Evolutionary conservation across 2,113 vertebrate genomes (phyloP).

Genomic region (Oplegnathus fasciatus): DNA sequence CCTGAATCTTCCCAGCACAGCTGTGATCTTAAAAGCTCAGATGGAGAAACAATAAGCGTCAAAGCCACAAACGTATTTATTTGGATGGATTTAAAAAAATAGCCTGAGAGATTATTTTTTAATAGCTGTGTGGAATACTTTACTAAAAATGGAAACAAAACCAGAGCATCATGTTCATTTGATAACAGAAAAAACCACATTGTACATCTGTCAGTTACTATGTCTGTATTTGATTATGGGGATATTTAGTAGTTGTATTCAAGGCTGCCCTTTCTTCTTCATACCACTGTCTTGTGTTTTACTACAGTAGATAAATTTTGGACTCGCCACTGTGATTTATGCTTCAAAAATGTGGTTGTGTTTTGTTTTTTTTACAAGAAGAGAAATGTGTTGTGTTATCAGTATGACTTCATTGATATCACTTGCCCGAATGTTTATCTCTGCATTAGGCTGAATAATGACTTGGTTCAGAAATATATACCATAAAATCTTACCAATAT

Average conservation of each 20-base stretch:
- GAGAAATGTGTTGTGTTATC: neutral
- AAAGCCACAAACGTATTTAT: neutral
- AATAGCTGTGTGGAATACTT: neutral
- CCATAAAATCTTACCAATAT: neutral
- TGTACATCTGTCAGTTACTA: neutral
- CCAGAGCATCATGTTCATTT: neutral
- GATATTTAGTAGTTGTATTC: neutral
- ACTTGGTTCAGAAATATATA: neutral
- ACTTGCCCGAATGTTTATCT: neutral
- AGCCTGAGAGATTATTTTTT: neutral
- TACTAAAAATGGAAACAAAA: neutral
- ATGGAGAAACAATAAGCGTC: neutral
- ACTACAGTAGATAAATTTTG: neutral
- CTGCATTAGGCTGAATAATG: neutral
- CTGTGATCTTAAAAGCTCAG: slow-evolving; percentile 39
- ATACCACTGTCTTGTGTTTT: slow-evolving; percentile 2
- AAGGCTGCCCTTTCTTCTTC: neutral
- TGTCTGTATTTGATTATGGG: slow-evolving; percentile 3
- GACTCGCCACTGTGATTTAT: neutral
- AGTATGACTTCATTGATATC: neutral
- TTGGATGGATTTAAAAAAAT: neutral
- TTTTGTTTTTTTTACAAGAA: neutral
- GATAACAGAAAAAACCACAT: neutral
- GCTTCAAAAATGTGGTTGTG: neutral
- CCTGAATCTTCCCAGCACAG: slow-evolving; percentile 34